phyloP scores from a whole-genome alignment of 1,140 invertebrate genomes.

The Rhyacophila brunnea region DNA sequence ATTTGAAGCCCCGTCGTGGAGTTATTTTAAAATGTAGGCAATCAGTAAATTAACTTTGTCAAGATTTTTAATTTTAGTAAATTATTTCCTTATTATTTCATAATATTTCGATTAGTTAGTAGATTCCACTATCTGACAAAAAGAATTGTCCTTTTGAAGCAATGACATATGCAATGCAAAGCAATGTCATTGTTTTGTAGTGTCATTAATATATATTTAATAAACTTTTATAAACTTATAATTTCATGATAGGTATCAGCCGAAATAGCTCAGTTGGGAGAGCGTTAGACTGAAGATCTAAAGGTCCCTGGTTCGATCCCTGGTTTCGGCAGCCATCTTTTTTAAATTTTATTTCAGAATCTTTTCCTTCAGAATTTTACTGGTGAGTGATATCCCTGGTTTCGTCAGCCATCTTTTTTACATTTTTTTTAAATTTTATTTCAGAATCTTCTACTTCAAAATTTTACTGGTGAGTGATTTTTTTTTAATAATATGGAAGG shows the following conservation, averaged over 20 bases:
- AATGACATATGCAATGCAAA: too few relatives aligned
- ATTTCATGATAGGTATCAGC: constrained; percentile 37
- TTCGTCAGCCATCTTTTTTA: constrained; percentile 49
- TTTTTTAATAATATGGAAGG: too few relatives aligned
- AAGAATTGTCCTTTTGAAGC: too few relatives aligned
- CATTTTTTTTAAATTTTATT: constrained; percentile 15
- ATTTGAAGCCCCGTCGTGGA: too few relatives aligned
- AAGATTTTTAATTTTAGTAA: too few relatives aligned
- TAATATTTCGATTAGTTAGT: too few relatives aligned
- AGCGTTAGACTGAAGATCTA: constrained; percentile 62
- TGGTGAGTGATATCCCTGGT: constrained; percentile 45
- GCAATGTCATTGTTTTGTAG: too few relatives aligned
- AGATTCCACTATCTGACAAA: too few relatives aligned
- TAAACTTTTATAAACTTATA: neutral
- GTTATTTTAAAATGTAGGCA: too few relatives aligned
- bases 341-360: constrained; percentile 18
- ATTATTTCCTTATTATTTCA: too few relatives aligned
- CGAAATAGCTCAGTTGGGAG: constrained; percentile 64
- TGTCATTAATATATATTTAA: too few relatives aligned
- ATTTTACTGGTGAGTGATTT: neutral
- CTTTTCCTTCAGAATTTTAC: neutral
- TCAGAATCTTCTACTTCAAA: neutral
- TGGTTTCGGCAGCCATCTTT: constrained; percentile 52
- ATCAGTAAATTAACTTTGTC: too few relatives aligned
- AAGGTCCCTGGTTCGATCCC: constrained; percentile 60